Evolutionary conservation across 2,888 invertebrate genomes (phyloP).

Genomic region (Philereme vetulata): DNA sequence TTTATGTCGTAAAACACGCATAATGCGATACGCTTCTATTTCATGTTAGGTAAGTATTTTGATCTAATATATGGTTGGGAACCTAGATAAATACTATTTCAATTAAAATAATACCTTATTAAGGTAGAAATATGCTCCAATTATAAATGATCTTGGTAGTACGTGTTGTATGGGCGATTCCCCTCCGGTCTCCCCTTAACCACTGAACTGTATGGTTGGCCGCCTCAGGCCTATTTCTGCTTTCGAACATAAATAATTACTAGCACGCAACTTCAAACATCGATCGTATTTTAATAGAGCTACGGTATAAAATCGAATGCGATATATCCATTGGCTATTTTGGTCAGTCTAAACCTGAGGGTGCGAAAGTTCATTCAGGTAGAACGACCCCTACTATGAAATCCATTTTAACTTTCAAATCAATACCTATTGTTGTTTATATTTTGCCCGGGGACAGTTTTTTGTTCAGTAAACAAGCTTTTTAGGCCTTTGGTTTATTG

Average conservation of each 20-base stretch:
- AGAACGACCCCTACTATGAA: conserved; percentile 54
- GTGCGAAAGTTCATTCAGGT: conserved; percentile 61
- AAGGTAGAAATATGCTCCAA: too few species aligned
- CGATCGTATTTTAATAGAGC: conserved; percentile 8
- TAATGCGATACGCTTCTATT: too few species aligned
- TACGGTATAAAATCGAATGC: conserved; percentile 28
- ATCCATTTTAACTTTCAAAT: conserved; percentile 49
- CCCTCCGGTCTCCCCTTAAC: too few species aligned
- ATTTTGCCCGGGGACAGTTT: conserved; percentile 6
- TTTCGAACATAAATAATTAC: conserved; percentile 34
- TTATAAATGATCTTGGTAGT: too few species aligned
- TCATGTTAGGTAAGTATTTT: too few species aligned
- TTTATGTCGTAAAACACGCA: too few species aligned
- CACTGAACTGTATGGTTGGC: conserved; percentile 7
- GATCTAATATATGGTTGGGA: too few species aligned
- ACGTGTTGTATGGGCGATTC: too few species aligned
- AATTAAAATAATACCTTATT: too few species aligned
- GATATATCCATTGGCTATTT: conserved; percentile 46
- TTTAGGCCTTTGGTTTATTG: too few species aligned
- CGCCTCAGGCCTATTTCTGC: conserved; percentile 25
- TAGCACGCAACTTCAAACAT: conserved; percentile 6
- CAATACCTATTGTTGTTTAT: conserved; percentile 37
- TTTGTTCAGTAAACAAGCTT: conserved; percentile 1
- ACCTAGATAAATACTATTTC: too few species aligned
- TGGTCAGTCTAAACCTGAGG: conserved; percentile 50